Evolutionary conservation across 2,888 invertebrate genomes (phyloP), one percentile per base, ranked within the genome.

Genomic region (Drosophila aldrichi): DNA sequence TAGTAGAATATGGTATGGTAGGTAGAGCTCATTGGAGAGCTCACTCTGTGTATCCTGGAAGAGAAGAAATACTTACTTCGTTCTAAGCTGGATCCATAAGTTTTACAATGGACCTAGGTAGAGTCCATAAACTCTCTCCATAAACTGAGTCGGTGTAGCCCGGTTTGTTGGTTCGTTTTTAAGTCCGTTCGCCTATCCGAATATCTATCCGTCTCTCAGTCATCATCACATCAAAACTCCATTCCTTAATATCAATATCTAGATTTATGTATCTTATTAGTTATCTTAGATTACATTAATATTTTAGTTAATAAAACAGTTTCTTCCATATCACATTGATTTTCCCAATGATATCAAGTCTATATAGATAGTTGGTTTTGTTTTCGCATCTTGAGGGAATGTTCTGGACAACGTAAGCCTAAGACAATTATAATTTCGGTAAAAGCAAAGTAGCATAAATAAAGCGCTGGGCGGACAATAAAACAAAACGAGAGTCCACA

Each of bases 401-500:
- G 3, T 9, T 7, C 18, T 0, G 12, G 14, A 16, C 44, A 38
- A 5, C 22, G n/a, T 18, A 36, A 49, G 40, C 46, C 55, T 74
- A 77, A 74, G 82, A 71, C 82, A 85, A 78, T 80, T 80, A 75
- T 82, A 82, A 85, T 85, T 76, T 71, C 73, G 41, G 43, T 18
- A 48, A 55, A 40, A 22, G 61, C 74, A 67, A 78, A 71, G 46
- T 75, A 75, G 62, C 62, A 68, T 61, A 80, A 74, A 74, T 65
- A 64, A 34, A 29, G 40, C 60, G 29, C 18, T 5, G n/a, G 10
- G 3, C 38, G 55, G 34, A 63, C 68, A 74, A 74, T 55, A 52
- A 57, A 68, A 65, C 57, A 76, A 79, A 64, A 61, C 25, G 43
- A 3, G 16, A 66, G 44, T 65, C 36, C 34, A 73, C 64, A 79